Evolutionary conservation across 2,113 vertebrate genomes (phyloP).

Genomic region (Gopherus flavomarginatus): DNA sequence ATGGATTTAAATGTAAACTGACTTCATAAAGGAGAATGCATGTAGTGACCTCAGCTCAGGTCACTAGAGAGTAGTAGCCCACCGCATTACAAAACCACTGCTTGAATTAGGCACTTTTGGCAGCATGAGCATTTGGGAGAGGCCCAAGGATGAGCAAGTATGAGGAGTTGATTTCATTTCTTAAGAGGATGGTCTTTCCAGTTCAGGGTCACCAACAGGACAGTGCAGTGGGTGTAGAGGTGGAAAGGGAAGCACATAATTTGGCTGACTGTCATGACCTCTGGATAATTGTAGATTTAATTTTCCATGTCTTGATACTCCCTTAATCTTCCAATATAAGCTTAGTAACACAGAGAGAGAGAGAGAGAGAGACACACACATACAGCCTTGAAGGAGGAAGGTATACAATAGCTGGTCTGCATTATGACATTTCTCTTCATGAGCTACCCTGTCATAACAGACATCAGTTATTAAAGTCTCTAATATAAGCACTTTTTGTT

Average conservation of each 20-base stretch:
- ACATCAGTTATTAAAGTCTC: not conserved
- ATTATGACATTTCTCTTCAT: not conserved
- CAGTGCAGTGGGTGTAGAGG: slow-evolving; percentile 66
- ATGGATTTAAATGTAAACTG: slow-evolving; percentile 18
- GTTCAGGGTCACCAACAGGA: slow-evolving; percentile 70
- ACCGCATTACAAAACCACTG: slow-evolving; percentile 69
- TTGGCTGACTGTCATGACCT: slow-evolving; percentile 67
- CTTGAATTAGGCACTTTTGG: slow-evolving; percentile 68
- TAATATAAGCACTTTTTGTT: not conserved
- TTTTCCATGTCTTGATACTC: slow-evolving; percentile 69
- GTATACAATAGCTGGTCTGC: not conserved
- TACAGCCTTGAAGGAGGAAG: slow-evolving; percentile 14
- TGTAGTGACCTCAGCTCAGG: slow-evolving; percentile 72
- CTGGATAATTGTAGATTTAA: slow-evolving; percentile 64
- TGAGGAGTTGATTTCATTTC: slow-evolving; percentile 57
- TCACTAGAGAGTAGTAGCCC: slow-evolving; percentile 73
- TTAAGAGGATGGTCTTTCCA: slow-evolving; percentile 72
- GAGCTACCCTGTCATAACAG: not conserved
- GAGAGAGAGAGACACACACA: not conserved
- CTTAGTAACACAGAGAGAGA: slow-evolving; percentile 18
- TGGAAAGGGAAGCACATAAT: slow-evolving; percentile 49
- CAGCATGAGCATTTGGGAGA: slow-evolving; percentile 59
- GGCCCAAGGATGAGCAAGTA: slow-evolving; percentile 67
- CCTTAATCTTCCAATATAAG: slow-evolving; percentile 58
- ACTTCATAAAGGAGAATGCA: slow-evolving; percentile 70